Evolutionary conservation across 1,140 invertebrate genomes (phyloP).

Genomic region (Coptotermes formosanus): DNA sequence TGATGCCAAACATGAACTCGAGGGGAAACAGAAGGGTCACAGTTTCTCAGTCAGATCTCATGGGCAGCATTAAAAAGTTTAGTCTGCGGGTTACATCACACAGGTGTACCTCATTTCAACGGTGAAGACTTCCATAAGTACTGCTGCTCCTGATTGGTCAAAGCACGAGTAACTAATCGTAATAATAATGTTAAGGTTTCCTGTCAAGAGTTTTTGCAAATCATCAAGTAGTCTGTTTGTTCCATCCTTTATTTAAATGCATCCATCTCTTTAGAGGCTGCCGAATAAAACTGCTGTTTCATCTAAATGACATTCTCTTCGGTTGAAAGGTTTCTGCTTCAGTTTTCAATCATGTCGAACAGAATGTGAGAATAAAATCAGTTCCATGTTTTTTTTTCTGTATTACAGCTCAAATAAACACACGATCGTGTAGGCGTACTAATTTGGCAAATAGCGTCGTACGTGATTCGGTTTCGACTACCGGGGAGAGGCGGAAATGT

Average conservation of each 20-base stretch:
- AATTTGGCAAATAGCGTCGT: too few species aligned
- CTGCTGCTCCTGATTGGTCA: too few species aligned
- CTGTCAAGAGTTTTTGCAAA: not conserved
- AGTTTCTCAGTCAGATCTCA: too few species aligned
- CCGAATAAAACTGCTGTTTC: not conserved
- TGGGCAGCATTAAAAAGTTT: too few species aligned
- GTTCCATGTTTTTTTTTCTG: not conserved
- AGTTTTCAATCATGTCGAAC: not conserved
- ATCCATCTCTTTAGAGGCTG: not conserved
- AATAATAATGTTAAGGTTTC: slow-evolving; percentile 13
- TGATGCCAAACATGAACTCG: too few species aligned
- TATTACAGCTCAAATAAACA: not conserved
- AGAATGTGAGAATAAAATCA: slow-evolving; percentile 1
- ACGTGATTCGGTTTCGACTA: too few species aligned
- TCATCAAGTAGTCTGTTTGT: not conserved
- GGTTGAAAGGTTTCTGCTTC: not conserved
- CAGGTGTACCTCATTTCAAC: too few species aligned
- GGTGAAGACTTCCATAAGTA: too few species aligned
- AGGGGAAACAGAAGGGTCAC: too few species aligned
- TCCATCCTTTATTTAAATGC: not conserved
- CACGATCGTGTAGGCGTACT: not conserved
- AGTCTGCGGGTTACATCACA: too few species aligned
- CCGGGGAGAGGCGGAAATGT: too few species aligned
- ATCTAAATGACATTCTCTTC: not conserved
- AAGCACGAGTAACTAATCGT: not conserved